These are phyloP conservation scores for Limosa lapponica DNA, from an alignment of 2,797 vertebrate species.

Conservation along the genomic window DNA sequence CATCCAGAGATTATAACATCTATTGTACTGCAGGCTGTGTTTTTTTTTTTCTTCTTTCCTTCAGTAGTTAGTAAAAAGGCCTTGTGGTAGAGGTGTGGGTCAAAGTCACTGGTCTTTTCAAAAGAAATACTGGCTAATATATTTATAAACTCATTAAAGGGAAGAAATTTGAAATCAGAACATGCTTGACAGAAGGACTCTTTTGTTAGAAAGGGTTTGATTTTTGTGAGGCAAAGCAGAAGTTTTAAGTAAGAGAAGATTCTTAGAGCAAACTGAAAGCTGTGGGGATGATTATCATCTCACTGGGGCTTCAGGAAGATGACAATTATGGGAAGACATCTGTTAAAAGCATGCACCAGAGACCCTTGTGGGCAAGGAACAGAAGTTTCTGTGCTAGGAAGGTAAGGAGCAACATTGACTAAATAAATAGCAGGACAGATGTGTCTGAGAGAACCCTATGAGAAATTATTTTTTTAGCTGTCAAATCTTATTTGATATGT, in stretches of 20 bases:
- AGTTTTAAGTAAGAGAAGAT: not conserved
- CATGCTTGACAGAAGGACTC: not conserved
- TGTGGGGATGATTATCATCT: not conserved
- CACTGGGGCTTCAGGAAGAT: slow-evolving; percentile 12
- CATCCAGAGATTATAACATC: not conserved
- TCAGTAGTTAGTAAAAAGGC: not conserved
- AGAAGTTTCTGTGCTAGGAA: not conserved
- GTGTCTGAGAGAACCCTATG: not conserved
- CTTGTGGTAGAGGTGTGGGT: not conserved
- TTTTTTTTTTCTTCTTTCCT: not conserved
- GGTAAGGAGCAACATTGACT: not conserved
- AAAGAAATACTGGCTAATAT: not conserved
- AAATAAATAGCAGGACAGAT: slow-evolving; percentile 16
- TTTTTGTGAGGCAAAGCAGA: not conserved
- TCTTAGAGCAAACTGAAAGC: not conserved
- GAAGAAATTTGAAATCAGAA: not conserved
- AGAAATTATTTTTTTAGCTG: not conserved
- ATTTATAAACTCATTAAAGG: not conserved
- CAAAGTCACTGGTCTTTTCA: not conserved
- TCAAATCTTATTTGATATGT: not conserved
- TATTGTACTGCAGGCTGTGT: not conserved
- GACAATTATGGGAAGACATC: slow-evolving; percentile 10
- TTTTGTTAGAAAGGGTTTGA: not conserved
- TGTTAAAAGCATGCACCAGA: slow-evolving; percentile 7
- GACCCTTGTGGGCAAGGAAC: not conserved